These are phyloP conservation scores for Euplexia lucipara DNA, from an alignment of 2,888 invertebrate species.

Conservation along the genomic window DNA sequence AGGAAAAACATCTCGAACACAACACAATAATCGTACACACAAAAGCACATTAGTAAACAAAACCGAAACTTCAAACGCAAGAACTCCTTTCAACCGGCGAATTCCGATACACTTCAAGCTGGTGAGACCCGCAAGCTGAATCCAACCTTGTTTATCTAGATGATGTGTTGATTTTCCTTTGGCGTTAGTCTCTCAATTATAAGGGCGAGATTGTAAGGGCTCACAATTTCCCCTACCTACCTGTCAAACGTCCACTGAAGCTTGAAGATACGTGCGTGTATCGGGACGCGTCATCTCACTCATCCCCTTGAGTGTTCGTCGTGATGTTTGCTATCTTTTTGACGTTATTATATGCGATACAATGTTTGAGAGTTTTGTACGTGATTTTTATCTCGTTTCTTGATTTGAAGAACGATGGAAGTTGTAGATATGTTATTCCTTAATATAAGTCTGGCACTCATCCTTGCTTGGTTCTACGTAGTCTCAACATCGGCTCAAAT, in stretches of 20 bases:
- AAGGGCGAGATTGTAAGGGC: constrained; percentile 53
- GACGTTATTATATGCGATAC: constrained; percentile 58
- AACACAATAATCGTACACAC: constrained; percentile 63
- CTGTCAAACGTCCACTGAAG: constrained; percentile 77
- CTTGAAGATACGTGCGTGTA: constrained; percentile 73
- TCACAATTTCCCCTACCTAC: constrained; percentile 65
- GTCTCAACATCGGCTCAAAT: too few relatives aligned
- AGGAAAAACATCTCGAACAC: constrained; percentile 52
- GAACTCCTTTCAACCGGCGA: constrained; percentile 61
- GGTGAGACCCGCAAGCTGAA: constrained; percentile 3
- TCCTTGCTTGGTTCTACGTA: neutral
- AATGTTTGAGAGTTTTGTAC: constrained; percentile 47
- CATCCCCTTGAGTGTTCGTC: constrained; percentile 62
- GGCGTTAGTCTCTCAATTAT: constrained; percentile 49
- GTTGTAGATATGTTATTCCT: constrained; percentile 2
- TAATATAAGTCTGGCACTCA: neutral
- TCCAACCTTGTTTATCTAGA: constrained; percentile 27
- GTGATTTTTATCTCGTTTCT: constrained; percentile 56
- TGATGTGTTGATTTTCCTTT: constrained; percentile 44
- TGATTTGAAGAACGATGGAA: constrained; percentile 37
- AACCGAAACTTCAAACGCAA: constrained; percentile 68
- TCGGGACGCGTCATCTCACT: constrained; percentile 73
- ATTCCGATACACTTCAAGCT: constrained; percentile 54
- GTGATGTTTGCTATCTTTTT: constrained; percentile 64
- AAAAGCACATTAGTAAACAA: constrained; percentile 71